Conservation (phyloP, 1,140 invertebrate species). For the Polypedilum vanderplanki region DNA sequence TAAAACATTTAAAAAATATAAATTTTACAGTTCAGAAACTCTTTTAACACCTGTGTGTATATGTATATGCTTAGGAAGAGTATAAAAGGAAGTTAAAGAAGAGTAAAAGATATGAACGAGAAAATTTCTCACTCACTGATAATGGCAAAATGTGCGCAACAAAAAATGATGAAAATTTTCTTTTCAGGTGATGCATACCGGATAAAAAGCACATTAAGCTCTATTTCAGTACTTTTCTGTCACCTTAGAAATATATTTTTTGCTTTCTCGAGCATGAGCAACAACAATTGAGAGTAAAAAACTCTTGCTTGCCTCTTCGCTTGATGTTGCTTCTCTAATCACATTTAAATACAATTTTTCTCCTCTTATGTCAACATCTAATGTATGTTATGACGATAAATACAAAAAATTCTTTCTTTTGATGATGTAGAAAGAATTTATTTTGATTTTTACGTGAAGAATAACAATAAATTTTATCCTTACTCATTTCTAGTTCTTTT, state of each 20-base stretch:
- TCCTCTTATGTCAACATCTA: neutral
- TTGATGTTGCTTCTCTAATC: slow-evolving; percentile 4
- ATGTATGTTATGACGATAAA: neutral
- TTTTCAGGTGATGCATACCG: neutral
- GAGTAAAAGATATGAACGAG: neutral
- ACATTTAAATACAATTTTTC: slow-evolving; percentile 8
- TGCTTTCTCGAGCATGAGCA: neutral
- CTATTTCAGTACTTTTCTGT: neutral
- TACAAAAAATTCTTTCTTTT: too few species aligned
- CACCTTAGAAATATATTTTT: slow-evolving; percentile 24
- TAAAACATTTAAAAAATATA: too few species aligned
- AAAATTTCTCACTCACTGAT: neutral
- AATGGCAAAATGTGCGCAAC: neutral
- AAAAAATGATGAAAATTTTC: slow-evolving; percentile 12
- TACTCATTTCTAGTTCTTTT: too few species aligned
- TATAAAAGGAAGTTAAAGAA: too few species aligned
- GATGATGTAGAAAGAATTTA: too few species aligned
- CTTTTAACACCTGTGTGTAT: too few species aligned
- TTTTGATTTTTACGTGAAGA: too few species aligned
- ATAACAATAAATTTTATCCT: too few species aligned
- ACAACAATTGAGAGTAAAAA: neutral
- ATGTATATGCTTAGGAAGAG: too few species aligned
- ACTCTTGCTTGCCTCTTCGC: neutral
- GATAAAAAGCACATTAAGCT: slow-evolving; percentile 27
- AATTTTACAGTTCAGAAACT: too few species aligned